Conservation (phyloP, 2,888 invertebrate genomes). For the Subacronicta megacephala region DNA sequence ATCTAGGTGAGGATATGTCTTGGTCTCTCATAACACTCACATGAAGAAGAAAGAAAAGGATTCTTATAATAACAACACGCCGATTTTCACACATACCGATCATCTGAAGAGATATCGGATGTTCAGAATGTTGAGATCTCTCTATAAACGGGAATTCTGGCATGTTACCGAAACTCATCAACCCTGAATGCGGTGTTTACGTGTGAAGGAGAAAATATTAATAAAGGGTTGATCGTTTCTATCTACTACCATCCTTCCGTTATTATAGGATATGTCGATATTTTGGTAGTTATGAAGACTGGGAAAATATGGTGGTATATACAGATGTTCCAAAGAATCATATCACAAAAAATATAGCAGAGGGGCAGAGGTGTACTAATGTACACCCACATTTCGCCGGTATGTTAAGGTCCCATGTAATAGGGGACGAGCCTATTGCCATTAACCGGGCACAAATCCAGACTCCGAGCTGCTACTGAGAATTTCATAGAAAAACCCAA, state of each 20-base stretch:
- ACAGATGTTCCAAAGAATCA: too few species aligned
- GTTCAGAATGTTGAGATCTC: slow-evolving; percentile 4
- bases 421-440: too few species aligned
- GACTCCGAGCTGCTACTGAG: too few species aligned
- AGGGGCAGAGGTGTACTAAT: too few species aligned
- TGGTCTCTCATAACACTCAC: too few species aligned
- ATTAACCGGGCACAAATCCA: too few species aligned
- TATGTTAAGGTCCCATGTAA: too few species aligned
- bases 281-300: neutral
- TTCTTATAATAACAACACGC: neutral
- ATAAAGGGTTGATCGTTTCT: slow-evolving; percentile 25
- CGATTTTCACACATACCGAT: neutral
- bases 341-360: too few species aligned
- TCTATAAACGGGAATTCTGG: slow-evolving; percentile 1
- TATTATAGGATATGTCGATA: slow-evolving; percentile 2
- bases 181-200: slow-evolving; percentile 7
- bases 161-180: slow-evolving; percentile 10
- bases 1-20: too few species aligned
- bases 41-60: neutral
- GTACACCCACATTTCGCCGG: too few species aligned
- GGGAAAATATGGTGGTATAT: neutral
- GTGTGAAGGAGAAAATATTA: slow-evolving; percentile 22
- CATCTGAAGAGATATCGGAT: slow-evolving; percentile 4
- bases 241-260: slow-evolving; percentile 3
- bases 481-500: too few species aligned